Evolutionary conservation across 2,888 invertebrate genomes (phyloP), one percentile per base, ranked within the genome.

Genomic region (Apamea monoglypha): DNA sequence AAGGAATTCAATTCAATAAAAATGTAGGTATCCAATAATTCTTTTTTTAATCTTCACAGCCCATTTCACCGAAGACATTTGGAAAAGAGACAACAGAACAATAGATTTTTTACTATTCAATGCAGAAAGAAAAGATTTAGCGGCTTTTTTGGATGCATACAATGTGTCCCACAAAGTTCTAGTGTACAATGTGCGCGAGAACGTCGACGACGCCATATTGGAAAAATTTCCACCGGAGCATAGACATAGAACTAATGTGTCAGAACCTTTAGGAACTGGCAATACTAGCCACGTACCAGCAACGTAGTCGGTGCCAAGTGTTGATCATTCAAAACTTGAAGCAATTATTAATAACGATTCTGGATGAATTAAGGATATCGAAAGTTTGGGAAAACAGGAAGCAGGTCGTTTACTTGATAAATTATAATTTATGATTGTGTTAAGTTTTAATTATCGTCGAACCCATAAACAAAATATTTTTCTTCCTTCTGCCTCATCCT

Each of bases 51-150:
- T 21, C 21, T 69, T 21, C 18, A 40, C 81, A 85, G 85, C 87
- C 1, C 87, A 74, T 61, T 59, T 70, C 14, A 84, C 84, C 0
- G 87, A 85, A 75, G 85, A 87, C 1, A 84, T 87, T 50, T 85
- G 85, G 85, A 74, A 72, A 68, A 84, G 87, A 44, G 76, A 85
- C 18, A 67, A 80, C 5, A 67, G 21, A 10, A 87, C 85, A 53
- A 85, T 85, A 2, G 85, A 85, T 14, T 85, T 85, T 61, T 36
- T 87, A 61, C 6, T 85, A 21, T 64, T 74, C 3, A 68, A 73
- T 14, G 18, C 56, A 2, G 85, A 85, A 16, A 40, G 8, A 12
- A 10, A 32, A 8, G n/a, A 18, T 5, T 1, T 75, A 0, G 53
- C 16, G 0, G 7, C 6, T 2, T 77, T 85, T 21, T 40, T 85